phyloP scores from a whole-genome alignment of 2,888 invertebrate species.

The Harmothoe impar region DNA sequence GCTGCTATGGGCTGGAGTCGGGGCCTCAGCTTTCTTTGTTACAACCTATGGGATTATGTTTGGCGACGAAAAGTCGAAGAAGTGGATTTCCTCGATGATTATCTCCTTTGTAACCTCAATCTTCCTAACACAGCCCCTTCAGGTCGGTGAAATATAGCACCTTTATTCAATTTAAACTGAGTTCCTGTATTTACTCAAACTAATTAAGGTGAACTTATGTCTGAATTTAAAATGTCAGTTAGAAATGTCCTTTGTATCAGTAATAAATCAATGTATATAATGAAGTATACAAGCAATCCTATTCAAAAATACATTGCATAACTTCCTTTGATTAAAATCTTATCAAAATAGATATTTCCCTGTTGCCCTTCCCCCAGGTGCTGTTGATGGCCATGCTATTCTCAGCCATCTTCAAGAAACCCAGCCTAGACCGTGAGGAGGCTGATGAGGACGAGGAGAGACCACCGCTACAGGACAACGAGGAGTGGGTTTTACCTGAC shows the following conservation, averaged over 20 bases:
- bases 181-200: background rate
- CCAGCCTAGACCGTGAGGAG: conserved; percentile 78
- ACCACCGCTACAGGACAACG: conserved; percentile 73
- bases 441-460: conserved; percentile 82
- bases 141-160: conserved; percentile 78
- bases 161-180: too few species aligned
- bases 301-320: too few species aligned
- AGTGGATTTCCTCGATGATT: conserved; percentile 85
- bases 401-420: conserved; percentile 81
- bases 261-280: too few species aligned
- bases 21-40: conserved; percentile 83
- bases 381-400: conserved; percentile 82
- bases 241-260: too few species aligned
- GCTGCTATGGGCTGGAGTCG: conserved; percentile 81
- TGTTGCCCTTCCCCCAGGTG: conserved; percentile 77
- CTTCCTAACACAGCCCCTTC: conserved; percentile 84
- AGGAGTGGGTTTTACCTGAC: conserved; percentile 79
- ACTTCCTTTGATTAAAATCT: too few species aligned
- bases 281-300: too few species aligned
- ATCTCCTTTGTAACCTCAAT: conserved; percentile 84
- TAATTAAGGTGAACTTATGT: background rate
- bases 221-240: too few species aligned
- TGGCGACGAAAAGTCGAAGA: conserved; percentile 83
- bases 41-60: conserved; percentile 84
- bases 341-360: background rate